Percentiles rank a stretch among this genome's conserved stretches.
Conservation (phyloP, 2,113 vertebrate genomes). For the Polyodon spathula region DNA sequence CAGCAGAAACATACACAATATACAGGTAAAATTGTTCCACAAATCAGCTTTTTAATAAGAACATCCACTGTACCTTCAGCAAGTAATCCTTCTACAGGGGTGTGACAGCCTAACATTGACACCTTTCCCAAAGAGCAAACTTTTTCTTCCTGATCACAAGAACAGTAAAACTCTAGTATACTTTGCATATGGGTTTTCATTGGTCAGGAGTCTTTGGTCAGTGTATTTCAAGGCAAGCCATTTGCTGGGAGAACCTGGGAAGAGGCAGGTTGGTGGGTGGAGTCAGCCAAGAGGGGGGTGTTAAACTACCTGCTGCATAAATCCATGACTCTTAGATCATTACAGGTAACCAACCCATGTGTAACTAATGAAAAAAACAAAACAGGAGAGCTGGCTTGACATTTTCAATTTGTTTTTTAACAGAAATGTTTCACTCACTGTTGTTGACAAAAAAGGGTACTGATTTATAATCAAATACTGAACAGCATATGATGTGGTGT, state of each 20-base stretch:
- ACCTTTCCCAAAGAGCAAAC: constrained; percentile 39
- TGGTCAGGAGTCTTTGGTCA: constrained; percentile 50
- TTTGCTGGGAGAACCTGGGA: constrained; percentile 58
- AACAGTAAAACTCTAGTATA: constrained; percentile 32
- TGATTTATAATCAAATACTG: no score
- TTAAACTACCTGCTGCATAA: constrained; percentile 30
- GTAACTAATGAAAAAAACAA: constrained; percentile 19
- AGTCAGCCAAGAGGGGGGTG: constrained; percentile 35
- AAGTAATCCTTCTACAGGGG: constrained; percentile 24
- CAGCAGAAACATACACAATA: no score
- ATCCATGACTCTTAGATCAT: constrained; percentile 31
- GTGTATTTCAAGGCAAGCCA: constrained; percentile 62
- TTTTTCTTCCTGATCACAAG: constrained; percentile 47
- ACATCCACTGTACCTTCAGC: constrained; percentile 49
- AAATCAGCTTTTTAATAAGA: not conserved
- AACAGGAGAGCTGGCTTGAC: constrained; percentile 10
- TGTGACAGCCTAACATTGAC: constrained; percentile 30
- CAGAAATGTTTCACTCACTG: no score
- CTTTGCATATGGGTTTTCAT: constrained; percentile 42
- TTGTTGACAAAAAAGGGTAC: no score
- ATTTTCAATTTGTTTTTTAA: constrained; percentile 13
- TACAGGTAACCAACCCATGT: constrained; percentile 35
- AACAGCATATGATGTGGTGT: no score
- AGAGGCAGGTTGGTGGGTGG: constrained; percentile 50
- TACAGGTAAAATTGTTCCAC: not conserved